Evolutionary conservation across 1,140 invertebrate species (phyloP).

Genomic region (Euwallacea similis): DNA sequence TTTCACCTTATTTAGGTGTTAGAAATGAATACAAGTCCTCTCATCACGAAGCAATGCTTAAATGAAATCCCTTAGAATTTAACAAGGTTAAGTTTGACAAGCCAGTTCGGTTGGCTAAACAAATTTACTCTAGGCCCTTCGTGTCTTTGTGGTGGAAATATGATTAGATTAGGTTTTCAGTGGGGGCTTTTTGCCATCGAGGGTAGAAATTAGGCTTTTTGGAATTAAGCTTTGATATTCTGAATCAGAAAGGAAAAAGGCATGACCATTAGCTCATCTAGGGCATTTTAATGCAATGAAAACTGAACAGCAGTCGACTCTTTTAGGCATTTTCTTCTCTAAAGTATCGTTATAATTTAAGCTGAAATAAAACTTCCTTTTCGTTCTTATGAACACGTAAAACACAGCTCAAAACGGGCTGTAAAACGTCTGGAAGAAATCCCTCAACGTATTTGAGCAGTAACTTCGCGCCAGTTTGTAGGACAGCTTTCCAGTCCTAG

Average conservation of each 20-base stretch:
- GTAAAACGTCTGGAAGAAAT: constrained; percentile 10
- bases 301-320: no score
- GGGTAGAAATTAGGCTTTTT: no score
- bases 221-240: no score
- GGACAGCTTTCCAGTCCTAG: constrained; percentile 2
- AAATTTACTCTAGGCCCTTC: constrained; percentile 1
- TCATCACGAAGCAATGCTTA: neutral
- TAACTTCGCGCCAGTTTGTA: constrained; percentile 4
- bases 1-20: no score
- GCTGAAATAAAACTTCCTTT: neutral
- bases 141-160: constrained; percentile 2
- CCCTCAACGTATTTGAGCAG: constrained; percentile 16
- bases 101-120: neutral
- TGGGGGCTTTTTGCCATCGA: neutral
- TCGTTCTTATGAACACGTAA: constrained; percentile 18
- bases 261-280: no score
- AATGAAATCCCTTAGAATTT: neutral
- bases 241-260: no score
- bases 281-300: no score
- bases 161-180: neutral
- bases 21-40: neutral
- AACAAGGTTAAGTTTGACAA: constrained; percentile 1
- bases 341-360: no score
- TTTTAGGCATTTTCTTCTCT: neutral
- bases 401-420: constrained; percentile 15